phyloP scores from a whole-genome alignment of 2,113 vertebrate species.

The Acanthochromis polyacanthus region DNA sequence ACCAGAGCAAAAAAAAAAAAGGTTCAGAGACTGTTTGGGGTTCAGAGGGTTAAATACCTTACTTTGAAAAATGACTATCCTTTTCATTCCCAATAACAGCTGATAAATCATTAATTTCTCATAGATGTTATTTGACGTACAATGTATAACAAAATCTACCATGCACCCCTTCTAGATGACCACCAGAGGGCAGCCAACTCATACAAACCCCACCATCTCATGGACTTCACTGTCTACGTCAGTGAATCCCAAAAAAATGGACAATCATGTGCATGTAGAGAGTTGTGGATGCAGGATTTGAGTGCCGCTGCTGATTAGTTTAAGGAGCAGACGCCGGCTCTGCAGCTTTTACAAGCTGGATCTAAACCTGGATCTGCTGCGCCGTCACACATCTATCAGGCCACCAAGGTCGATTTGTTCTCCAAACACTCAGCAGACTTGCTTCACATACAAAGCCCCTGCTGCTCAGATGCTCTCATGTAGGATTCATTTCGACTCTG shows the following conservation, averaged over 20 bases:
- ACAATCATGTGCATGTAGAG: neutral
- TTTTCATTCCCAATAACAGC: no score
- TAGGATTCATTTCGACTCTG: neutral
- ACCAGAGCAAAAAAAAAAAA: no score
- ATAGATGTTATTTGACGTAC: neutral
- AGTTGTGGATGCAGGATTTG: neutral
- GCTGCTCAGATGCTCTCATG: neutral
- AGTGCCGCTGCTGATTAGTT: neutral
- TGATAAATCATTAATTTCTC: no score
- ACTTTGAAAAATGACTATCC: no score
- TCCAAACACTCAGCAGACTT: neutral
- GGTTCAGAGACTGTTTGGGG: no score
- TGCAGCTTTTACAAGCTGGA: conserved; percentile 19
- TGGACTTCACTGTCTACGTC: neutral
- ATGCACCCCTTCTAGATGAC: neutral
- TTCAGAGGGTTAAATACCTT: no score
- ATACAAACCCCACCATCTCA: neutral
- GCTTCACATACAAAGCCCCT: neutral
- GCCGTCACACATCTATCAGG: conserved; percentile 11
- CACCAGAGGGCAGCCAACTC: conserved; percentile 55
- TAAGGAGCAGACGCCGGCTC: neutral
- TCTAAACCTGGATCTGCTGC: conserved; percentile 10
- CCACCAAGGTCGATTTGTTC: conserved; percentile 8
- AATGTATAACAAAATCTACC: neutral
- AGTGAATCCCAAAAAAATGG: no score